Conservation (phyloP, 64 coral and sea anemone genomes). For the Montipora sp. region DNA sequence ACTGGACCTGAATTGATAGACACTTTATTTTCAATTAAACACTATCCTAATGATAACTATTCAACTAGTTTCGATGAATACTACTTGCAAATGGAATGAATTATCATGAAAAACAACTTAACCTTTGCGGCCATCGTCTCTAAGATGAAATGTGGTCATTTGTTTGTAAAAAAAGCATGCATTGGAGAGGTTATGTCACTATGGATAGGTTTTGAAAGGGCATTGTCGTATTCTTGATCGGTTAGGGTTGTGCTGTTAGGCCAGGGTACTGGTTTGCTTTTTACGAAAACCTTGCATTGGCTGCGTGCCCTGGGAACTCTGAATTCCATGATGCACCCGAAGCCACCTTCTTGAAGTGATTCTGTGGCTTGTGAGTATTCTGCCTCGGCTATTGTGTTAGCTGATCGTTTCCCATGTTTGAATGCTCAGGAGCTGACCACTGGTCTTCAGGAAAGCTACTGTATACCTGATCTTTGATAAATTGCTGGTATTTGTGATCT, state of each 20-base stretch:
- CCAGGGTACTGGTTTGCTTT: conserved; percentile 28
- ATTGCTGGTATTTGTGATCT: too few relatives aligned
- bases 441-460: neutral
- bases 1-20: neutral
- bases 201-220: conserved; percentile 19
- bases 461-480: neutral
- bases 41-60: neutral
- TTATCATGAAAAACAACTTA: neutral
- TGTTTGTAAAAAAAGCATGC: neutral
- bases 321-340: conserved; percentile 42
- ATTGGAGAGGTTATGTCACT: conserved; percentile 10
- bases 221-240: conserved; percentile 21
- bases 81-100: neutral
- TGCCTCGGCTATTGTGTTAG: conserved; percentile 1
- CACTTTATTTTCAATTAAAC: neutral
- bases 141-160: neutral
- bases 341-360: conserved; percentile 18
- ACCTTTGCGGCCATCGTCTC: neutral
- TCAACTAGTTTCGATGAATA: neutral
- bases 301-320: conserved; percentile 33
- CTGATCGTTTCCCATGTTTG: conserved; percentile 44
- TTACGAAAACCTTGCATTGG: conserved; percentile 51
- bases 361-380: conserved; percentile 4
- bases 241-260: conserved; percentile 10
- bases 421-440: conserved; percentile 32